phyloP scores from a whole-genome alignment of 2,888 invertebrate species.

The Drosophila leonis region DNA sequence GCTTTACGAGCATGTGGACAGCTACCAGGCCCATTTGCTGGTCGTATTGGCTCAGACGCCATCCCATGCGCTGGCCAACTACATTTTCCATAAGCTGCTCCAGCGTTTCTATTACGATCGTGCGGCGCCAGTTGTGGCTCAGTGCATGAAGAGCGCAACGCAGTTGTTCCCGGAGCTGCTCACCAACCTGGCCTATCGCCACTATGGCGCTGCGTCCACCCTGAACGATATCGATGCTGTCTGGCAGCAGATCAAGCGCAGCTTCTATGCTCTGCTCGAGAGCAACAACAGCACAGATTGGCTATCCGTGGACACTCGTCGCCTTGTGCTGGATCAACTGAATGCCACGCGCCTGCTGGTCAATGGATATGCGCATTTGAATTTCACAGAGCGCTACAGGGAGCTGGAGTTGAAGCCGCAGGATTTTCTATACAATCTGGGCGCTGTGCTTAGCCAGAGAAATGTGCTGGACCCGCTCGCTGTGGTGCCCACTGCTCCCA shows the following conservation, averaged over 20 bases:
- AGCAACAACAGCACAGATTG: constrained; percentile 56
- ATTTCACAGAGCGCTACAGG: constrained; percentile 65
- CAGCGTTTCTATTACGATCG: constrained; percentile 68
- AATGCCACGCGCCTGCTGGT: constrained; percentile 66
- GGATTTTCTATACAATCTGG: constrained; percentile 73
- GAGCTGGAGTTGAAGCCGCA: constrained; percentile 44
- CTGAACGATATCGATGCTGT: constrained; percentile 71
- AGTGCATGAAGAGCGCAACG: constrained; percentile 68
- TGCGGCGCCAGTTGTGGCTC: constrained; percentile 38
- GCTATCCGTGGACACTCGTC: constrained; percentile 63
- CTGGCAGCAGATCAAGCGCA: constrained; percentile 74
- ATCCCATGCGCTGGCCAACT: constrained; percentile 72
- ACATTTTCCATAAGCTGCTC: constrained; percentile 77
- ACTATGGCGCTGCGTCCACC: constrained; percentile 61
- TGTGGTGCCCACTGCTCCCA: constrained; percentile 42
- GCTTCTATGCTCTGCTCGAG: constrained; percentile 65
- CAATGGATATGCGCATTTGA: constrained; percentile 59
- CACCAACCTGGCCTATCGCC: constrained; percentile 71
- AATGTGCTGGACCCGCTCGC: constrained; percentile 21
- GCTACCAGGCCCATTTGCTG: constrained; percentile 70
- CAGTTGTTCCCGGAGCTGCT: constrained; percentile 75
- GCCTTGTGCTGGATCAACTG: constrained; percentile 66
- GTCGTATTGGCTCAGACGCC: constrained; percentile 51
- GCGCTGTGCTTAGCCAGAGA: constrained; percentile 46
- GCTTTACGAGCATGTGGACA: constrained; percentile 73